Conservation (phyloP, 2,797 vertebrate genomes). For the Eleutherodactylus coqui region DNA sequence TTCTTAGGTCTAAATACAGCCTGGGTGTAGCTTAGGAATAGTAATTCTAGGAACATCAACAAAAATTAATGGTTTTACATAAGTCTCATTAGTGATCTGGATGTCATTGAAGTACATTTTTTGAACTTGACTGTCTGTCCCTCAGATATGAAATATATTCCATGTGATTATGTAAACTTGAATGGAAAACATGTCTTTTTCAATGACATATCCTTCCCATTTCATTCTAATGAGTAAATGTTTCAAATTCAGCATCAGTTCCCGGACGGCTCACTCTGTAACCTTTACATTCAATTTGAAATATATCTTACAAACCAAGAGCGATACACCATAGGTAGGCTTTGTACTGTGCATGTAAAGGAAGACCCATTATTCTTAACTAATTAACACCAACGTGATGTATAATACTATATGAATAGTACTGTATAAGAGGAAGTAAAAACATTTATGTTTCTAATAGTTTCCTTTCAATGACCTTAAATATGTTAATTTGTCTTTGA, state of each 20-base stretch:
- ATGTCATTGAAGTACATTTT: slow-evolving; percentile 75
- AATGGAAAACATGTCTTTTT: slow-evolving; percentile 70
- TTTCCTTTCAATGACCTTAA: slow-evolving; percentile 72
- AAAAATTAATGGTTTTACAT: slow-evolving; percentile 70
- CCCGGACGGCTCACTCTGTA: slow-evolving; percentile 69
- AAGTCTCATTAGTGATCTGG: slow-evolving; percentile 78
- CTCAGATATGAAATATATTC: slow-evolving; percentile 80
- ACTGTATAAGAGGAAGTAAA: slow-evolving; percentile 68
- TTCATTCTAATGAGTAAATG: slow-evolving; percentile 77
- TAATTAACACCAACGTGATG: slow-evolving; percentile 65
- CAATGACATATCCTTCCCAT: slow-evolving; percentile 69
- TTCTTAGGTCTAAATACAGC: not conserved
- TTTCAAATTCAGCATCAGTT: slow-evolving; percentile 69
- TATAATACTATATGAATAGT: slow-evolving; percentile 66
- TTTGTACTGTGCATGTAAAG: slow-evolving; percentile 60
- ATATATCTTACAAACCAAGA: slow-evolving; percentile 58
- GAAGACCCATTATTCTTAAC: slow-evolving; percentile 69
- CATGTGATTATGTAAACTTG: slow-evolving; percentile 76
- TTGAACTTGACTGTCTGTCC: slow-evolving; percentile 69
- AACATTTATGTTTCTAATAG: slow-evolving; percentile 71
- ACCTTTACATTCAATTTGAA: slow-evolving; percentile 66
- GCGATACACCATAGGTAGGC: slow-evolving; percentile 53
- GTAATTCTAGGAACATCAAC: slow-evolving; percentile 29
- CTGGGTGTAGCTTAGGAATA: not conserved
- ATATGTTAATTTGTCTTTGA: slow-evolving; percentile 68